A percentile compares a stretch with the other conserved stretches of the same genome.
These are phyloP conservation scores for Pangasianodon hypophthalmus DNA, from an alignment of 2,113 vertebrate species.

Conservation along the genomic window DNA sequence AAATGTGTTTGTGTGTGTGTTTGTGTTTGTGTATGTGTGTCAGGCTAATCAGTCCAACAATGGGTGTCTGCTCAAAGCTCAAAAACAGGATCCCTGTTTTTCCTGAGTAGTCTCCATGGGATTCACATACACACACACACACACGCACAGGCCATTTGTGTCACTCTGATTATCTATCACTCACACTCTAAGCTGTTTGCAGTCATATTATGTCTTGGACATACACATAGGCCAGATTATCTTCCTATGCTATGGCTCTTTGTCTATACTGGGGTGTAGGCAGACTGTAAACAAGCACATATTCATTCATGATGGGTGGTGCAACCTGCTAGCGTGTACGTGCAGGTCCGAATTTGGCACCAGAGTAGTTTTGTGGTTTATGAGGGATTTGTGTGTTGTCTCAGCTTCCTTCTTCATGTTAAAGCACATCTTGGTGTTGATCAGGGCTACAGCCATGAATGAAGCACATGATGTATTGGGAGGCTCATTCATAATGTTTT, in stretches of 20 bases:
- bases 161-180: not conserved
- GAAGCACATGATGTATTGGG: not conserved
- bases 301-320: slow-evolving; percentile 10
- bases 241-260: slow-evolving; percentile 29
- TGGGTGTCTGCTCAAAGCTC: slow-evolving; percentile 65
- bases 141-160: slow-evolving; percentile 48
- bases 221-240: not conserved
- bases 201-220: not conserved
- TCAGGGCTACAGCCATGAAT: not conserved
- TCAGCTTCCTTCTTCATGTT: slow-evolving; percentile 22
- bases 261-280: not conserved
- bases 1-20: slow-evolving; percentile 12
- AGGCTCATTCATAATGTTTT: slow-evolving; percentile 2
- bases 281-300: not conserved
- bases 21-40: slow-evolving; percentile 38
- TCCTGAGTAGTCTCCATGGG: slow-evolving; percentile 65
- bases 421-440: slow-evolving; percentile 4
- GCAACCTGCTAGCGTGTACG: not conserved
- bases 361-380: slow-evolving; percentile 7
- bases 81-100: slow-evolving; percentile 79
- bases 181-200: slow-evolving; percentile 2
- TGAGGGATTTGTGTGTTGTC: slow-evolving; percentile 29
- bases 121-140: slow-evolving; percentile 51
- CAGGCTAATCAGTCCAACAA: slow-evolving; percentile 70
- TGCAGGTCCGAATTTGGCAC: slow-evolving; percentile 24